Percentiles rank a stretch among this genome's conserved stretches.
These are phyloP conservation scores for Lindbergichthys nudifrons DNA, from an alignment of 2,797 vertebrate species.

Conservation along the genomic window DNA sequence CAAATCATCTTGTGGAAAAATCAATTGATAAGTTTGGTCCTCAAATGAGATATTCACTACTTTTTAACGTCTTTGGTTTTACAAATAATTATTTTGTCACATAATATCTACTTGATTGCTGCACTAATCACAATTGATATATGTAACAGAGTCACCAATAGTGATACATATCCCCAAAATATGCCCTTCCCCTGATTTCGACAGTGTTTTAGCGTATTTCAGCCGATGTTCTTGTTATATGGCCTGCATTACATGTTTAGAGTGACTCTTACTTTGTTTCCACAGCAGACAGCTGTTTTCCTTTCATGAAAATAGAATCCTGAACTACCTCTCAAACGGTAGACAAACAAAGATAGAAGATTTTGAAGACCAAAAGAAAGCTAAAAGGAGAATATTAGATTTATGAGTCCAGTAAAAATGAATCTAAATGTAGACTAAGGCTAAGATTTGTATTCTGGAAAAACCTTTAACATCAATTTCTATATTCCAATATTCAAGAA, in stretches of 20 bases:
- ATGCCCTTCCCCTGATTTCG: too few species aligned
- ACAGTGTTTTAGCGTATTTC: neutral
- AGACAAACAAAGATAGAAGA: neutral
- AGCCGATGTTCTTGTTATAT: neutral
- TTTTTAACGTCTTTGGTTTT: neutral
- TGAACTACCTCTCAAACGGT: neutral
- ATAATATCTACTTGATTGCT: too few species aligned
- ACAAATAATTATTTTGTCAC: neutral
- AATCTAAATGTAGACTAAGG: neutral
- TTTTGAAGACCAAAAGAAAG: neutral
- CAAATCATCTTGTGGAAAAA: constrained; percentile 16
- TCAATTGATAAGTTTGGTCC: neutral
- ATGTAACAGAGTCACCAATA: too few species aligned
- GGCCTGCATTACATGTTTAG: neutral
- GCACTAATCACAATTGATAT: too few species aligned
- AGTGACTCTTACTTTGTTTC: neutral
- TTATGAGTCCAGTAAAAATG: neutral
- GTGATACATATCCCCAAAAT: neutral
- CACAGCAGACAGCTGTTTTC: neutral
- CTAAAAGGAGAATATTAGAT: neutral
- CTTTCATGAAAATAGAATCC: neutral
- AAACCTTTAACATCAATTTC: neutral
- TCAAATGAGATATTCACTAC: neutral
- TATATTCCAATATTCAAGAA: neutral
- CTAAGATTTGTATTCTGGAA: neutral